A percentile compares a stretch with the other conserved stretches of the same genome.
phyloP scores from a whole-genome alignment of 2,113 vertebrate genomes.

The Carassius gibelio region DNA sequence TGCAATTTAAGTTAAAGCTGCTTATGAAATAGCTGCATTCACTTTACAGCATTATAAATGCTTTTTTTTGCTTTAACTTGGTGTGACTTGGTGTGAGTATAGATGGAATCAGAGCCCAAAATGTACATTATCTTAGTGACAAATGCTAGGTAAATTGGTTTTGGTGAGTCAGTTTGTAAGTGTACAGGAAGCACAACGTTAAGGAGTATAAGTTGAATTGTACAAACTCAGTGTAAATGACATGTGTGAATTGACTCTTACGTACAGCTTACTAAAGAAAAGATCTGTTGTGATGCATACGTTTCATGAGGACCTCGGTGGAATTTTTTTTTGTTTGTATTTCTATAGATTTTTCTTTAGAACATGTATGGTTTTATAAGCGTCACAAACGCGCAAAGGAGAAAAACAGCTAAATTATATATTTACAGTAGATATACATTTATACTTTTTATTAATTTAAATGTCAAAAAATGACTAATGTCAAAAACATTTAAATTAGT shows the following conservation, averaged over 20 bases:
- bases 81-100: background rate
- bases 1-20: constrained; percentile 8
- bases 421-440: too few relatives aligned
- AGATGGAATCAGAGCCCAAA: background rate
- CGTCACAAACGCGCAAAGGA: background rate
- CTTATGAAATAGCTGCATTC: constrained; percentile 26
- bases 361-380: background rate
- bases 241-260: background rate
- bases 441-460: too few relatives aligned
- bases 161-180: background rate
- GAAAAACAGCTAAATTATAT: background rate
- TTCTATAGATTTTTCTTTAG: background rate
- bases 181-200: background rate
- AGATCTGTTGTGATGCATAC: background rate
- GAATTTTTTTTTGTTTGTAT: background rate
- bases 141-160: background rate
- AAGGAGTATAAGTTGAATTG: background rate
- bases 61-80: constrained; percentile 1
- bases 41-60: background rate
- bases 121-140: background rate
- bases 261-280: background rate
- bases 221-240: background rate
- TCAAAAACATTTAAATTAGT: too few relatives aligned
- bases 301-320: background rate
- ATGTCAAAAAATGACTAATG: too few relatives aligned